Evolutionary conservation across 2,888 invertebrate species (phyloP).

Genomic region (Diarsia rubi): DNA sequence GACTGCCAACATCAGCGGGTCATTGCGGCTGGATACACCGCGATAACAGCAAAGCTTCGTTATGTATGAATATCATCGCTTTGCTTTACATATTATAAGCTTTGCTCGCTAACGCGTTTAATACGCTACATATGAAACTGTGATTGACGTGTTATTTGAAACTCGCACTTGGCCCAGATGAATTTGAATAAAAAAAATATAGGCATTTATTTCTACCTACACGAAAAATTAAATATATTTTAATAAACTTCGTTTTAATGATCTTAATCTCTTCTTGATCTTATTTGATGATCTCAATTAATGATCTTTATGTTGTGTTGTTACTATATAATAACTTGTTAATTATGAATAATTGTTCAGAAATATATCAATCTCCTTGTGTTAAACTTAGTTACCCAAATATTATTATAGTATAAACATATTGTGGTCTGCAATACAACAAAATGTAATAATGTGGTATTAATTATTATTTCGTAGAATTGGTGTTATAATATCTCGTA

Average conservation of each 20-base stretch:
- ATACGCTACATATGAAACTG: not conserved
- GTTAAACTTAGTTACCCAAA: not conserved
- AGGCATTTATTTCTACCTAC: no score
- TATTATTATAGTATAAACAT: not conserved
- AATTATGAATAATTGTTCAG: not conserved
- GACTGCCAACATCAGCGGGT: slow-evolving; percentile 23
- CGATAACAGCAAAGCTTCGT: slow-evolving; percentile 40
- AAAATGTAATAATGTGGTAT: not conserved
- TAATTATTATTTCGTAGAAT: slow-evolving; percentile 10
- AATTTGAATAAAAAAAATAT: not conserved
- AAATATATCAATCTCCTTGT: not conserved
- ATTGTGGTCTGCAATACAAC: not conserved
- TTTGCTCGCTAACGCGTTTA: not conserved
- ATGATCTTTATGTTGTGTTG: not conserved
- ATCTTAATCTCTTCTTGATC: no score
- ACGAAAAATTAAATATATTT: no score
- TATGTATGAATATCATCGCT: slow-evolving; percentile 15
- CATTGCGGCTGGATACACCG: slow-evolving; percentile 31
- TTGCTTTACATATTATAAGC: not conserved
- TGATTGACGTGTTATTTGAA: slow-evolving; percentile 15
- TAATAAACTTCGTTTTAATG: no score
- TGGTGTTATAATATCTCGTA: not conserved
- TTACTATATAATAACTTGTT: not conserved
- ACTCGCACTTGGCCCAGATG: not conserved
- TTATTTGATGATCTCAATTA: no score